Percentiles rank a stretch among this genome's conserved stretches.
These are phyloP conservation scores for Tipula vernalis DNA, from an alignment of 2,888 invertebrate genomes.

Conservation along the genomic window DNA sequence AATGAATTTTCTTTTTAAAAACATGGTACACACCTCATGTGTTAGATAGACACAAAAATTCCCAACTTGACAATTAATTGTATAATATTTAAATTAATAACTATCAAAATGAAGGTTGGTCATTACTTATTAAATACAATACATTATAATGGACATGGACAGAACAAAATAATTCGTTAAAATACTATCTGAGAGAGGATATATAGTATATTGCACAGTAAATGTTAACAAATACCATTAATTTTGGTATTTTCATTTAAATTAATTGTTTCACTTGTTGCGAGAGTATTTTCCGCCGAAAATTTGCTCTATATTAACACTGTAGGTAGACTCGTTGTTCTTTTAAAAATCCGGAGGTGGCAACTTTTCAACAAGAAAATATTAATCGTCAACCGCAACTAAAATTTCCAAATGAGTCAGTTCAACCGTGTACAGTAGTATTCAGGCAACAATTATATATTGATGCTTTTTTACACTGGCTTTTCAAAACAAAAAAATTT, in stretches of 20 bases:
- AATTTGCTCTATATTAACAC: neutral
- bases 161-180: neutral
- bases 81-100: neutral
- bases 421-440: no score
- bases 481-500: neutral
- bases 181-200: neutral
- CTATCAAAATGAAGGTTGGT: neutral
- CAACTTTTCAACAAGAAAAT: neutral
- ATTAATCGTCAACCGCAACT: neutral
- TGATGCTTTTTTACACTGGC: neutral
- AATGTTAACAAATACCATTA: neutral
- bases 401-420: neutral
- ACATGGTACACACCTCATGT: neutral
- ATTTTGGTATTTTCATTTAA: neutral
- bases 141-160: neutral
- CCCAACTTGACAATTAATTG: neutral
- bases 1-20: neutral
- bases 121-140: neutral
- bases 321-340: neutral
- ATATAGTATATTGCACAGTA: neutral
- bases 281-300: neutral
- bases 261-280: neutral
- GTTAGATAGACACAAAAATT: neutral
- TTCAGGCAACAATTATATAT: neutral
- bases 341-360: neutral